Conservation (phyloP, 2,888 invertebrate species). For the Sycophila texana region DNA sequence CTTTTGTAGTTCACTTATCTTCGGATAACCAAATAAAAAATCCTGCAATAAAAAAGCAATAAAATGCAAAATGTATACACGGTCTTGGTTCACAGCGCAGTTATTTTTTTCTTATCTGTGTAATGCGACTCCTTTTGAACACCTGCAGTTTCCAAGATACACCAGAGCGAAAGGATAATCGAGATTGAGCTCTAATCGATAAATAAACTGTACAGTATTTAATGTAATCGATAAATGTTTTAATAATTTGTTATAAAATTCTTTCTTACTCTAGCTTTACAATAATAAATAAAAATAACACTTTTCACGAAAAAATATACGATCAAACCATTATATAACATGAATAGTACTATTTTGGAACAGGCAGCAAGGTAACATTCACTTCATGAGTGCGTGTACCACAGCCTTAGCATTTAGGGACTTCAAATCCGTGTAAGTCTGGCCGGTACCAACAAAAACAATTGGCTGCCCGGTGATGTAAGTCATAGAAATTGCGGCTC, state of each 20-base stretch:
- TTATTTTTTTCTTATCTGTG: too few species aligned
- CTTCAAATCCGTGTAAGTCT: slow-evolving; percentile 98
- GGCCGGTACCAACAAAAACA: slow-evolving; percentile 98
- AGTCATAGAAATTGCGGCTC: slow-evolving; percentile 99
- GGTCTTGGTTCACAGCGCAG: too few species aligned
- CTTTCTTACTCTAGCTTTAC: slow-evolving; percentile 61
- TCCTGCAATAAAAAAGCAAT: too few species aligned
- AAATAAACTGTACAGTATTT: slow-evolving; percentile 47
- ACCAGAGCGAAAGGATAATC: too few species aligned
- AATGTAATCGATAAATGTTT: slow-evolving; percentile 48
- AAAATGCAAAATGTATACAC: too few species aligned
- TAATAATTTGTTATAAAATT: slow-evolving; percentile 64
- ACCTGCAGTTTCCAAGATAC: too few species aligned
- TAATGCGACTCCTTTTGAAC: too few species aligned
- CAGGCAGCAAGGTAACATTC: slow-evolving; percentile 56
- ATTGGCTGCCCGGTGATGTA: slow-evolving; percentile 99
- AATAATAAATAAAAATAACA: slow-evolving; percentile 61
- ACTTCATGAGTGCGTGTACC: slow-evolving; percentile 96
- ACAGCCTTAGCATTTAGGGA: slow-evolving; percentile 97
- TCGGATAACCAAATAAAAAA: too few species aligned
- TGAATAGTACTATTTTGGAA: slow-evolving; percentile 40
- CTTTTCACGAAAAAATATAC: slow-evolving; percentile 23
- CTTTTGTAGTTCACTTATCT: too few species aligned
- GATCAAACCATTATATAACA: slow-evolving; percentile 41
- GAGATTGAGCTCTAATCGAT: too few species aligned